These are phyloP conservation scores for Daphoenositta chrysoptera DNA, from an alignment of 2,113 vertebrate genomes.

Conservation along the genomic window DNA sequence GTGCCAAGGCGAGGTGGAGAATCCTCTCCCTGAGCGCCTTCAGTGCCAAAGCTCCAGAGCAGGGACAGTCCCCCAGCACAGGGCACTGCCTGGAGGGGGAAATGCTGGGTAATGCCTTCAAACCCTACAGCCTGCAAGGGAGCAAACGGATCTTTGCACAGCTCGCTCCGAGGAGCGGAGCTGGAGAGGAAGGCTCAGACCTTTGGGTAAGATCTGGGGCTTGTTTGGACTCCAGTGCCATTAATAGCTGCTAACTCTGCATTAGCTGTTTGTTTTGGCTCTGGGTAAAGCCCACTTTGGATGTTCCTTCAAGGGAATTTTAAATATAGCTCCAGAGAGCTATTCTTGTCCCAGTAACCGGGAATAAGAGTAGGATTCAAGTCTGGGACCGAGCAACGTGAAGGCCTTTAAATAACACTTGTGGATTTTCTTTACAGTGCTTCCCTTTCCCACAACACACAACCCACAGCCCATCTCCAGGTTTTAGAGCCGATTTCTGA, in stretches of 20 bases:
- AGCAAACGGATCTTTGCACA: not conserved
- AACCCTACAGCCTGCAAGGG: not conserved
- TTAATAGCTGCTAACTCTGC: not conserved
- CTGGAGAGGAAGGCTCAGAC: not conserved
- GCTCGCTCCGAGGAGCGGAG: not conserved
- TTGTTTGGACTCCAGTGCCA: not conserved
- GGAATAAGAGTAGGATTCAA: not conserved
- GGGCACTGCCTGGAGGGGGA: not conserved
- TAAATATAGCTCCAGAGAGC: constrained; percentile 8
- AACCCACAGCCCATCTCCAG: not conserved
- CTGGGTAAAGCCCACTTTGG: not conserved
- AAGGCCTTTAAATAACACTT: not conserved
- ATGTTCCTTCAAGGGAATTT: not conserved
- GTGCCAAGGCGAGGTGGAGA: not conserved
- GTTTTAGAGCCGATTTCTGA: not conserved
- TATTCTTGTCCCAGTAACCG: constrained; percentile 1
- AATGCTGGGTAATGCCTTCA: not conserved
- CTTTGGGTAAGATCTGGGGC: not conserved
- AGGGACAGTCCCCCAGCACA: not conserved
- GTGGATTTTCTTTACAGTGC: not conserved
- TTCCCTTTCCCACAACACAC: not conserved
- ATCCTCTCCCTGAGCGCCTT: not conserved
- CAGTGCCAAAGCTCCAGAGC: fast-evolving
- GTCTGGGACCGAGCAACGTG: not conserved
- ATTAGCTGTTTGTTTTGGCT: constrained; percentile 4